Base-by-base conservation (phyloP, 2,113 vertebrate species). In the Prietella phreatophila region DNA sequence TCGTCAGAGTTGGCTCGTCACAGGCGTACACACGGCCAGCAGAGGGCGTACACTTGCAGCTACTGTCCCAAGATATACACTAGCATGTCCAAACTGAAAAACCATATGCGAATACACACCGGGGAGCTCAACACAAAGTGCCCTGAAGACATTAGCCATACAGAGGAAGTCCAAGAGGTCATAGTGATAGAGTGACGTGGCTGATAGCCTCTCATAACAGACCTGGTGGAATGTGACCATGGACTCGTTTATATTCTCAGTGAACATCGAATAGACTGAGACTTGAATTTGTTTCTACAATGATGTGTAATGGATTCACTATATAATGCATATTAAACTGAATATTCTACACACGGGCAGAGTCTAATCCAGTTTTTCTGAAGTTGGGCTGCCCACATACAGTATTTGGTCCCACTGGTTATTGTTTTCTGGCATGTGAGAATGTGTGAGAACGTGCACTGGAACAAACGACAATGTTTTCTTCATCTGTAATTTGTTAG, bases 1-100 rank as follows among this genome's bases (percentile, higher is more conserved):
- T 94, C 94, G 0, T 95, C 94, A 0, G 94, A 95, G 91, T 87
- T 95, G 89, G 93, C 94, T 0, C 85, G 94, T 22, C 95, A 95
- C 92, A 92, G 89, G 42, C 94, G 89, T 33, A 89, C 89, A 50
- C 95, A 95, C 30, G 85, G 90, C 0, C 93, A 91, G 55, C 0
- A 82, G 67, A 91, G 85, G 89, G 87, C 88, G 0, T 50, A 88
- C 7, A 0, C 91, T 79, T 95, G 95, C 3, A 89, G 89, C 14
- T 87, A 2, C 55, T 95, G 94, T 75, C 42, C 33, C 65, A 94
- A 90, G 63, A 92, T 88, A 0, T 95, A 93, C 76, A 2, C 93
- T 0, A 94, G 93, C 56, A 87, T 90, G 27, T 89, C 90, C 30
- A 94, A 92, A 84, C 91, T 95, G 11, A 90, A 90, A 67, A 92